Percentiles rank a stretch among this genome's conserved stretches.
Conservation (phyloP, 1,140 invertebrate species). For the Eumaeus atala region DNA sequence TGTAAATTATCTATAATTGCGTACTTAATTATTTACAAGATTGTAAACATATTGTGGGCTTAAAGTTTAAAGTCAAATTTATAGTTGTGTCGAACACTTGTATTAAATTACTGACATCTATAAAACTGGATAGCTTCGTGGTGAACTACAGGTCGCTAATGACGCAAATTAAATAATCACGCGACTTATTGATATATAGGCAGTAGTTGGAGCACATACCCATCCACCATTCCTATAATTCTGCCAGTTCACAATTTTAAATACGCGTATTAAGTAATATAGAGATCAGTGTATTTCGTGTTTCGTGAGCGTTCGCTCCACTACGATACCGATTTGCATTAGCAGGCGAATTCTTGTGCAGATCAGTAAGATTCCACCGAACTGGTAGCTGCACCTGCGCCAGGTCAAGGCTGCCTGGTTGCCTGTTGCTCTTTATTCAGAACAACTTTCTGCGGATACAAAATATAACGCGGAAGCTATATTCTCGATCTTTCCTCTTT, state of each 20-base stretch:
- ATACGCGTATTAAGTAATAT: too few species aligned
- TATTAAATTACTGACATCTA: too few species aligned
- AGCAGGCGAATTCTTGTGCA: constrained; percentile 9
- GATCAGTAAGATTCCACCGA: constrained; percentile 1
- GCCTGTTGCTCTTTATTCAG: constrained; percentile 3
- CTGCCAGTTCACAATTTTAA: too few species aligned
- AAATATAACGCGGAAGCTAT: too few species aligned
- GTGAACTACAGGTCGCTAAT: too few species aligned
- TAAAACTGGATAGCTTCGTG: too few species aligned
- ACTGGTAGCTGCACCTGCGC: constrained; percentile 18
- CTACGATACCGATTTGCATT: neutral
- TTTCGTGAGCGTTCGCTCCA: neutral
- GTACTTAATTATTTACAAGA: constrained; percentile 8
- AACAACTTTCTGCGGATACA: neutral
- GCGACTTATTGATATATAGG: too few species aligned
- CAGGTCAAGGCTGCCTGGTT: constrained; percentile 24
- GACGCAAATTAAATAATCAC: too few species aligned
- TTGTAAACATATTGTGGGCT: constrained; percentile 2
- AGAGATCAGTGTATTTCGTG: neutral
- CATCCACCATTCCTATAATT: too few species aligned
- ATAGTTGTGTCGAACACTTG: neutral
- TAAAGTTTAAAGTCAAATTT: neutral
- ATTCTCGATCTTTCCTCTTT: too few species aligned
- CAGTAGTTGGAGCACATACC: too few species aligned
- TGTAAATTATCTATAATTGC: neutral